Evolutionary conservation across 2,888 invertebrate species (phyloP), one percentile per base, ranked within the genome.

Genomic region (Lasioglossum oenotherae): DNA sequence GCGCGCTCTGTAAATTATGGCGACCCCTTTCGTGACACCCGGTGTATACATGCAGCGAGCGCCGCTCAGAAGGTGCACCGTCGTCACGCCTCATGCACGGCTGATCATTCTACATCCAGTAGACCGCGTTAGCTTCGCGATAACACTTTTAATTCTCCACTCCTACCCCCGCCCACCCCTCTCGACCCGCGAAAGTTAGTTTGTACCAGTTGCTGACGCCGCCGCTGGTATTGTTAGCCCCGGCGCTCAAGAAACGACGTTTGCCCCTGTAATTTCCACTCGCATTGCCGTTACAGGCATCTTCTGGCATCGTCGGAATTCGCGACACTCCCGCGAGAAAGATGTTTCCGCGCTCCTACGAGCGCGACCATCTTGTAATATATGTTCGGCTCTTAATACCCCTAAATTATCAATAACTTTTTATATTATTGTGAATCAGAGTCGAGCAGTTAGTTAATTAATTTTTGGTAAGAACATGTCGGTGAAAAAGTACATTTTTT

Each of bases 1-100:
- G 89, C 92, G 91, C 87, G 90, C 92, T 92, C 92, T 89, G 92
- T 93, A 93, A 93, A 92, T 93, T 92, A 93, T 92, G 89, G 91
- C 84, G 84, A 88, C 87, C 86, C 78, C 89, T 86, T 88, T 88
- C 84, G 81, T 57, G 77, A 81, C 74, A 89, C 81, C 72, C 83
- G 74, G 77, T 88, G 84, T 86, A 80, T 38, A 38, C 75, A 57
- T 67, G 60, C 64, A 64, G 64, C 74, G 31, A 64, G 44, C 80
- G 67, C 64, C 49, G 72, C 78, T 81, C 74, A 80, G 86, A 85
- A 82, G 78, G 79, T 82, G 80, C 81, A 69, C 73, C 77, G 84
- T 85, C 85, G 85, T 88, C 78, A 82, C 82, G 84, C 77, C 75
- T 88, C 73, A 88, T 77, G 88, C 87, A 73, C 75, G 80, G 79